Evolutionary conservation across 2,113 vertebrate genomes (phyloP).

Genomic region (Sinocyclocheilus rhinocerous): DNA sequence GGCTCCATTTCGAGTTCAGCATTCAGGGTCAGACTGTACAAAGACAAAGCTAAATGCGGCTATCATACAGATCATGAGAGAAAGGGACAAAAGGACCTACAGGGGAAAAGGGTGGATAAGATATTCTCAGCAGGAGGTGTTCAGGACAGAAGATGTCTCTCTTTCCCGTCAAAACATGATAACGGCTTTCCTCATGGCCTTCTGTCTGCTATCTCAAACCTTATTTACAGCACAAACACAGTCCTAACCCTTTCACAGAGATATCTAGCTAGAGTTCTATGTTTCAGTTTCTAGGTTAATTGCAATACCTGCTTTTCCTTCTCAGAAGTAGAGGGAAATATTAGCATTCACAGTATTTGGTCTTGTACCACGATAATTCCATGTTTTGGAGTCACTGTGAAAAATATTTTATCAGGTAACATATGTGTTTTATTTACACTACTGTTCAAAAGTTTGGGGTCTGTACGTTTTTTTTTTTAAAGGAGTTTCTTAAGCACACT

Average conservation of each 20-base stretch:
- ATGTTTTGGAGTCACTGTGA: background rate
- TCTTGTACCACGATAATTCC: background rate
- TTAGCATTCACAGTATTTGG: background rate
- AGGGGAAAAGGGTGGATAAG: background rate
- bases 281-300: background rate
- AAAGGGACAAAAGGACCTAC: background rate
- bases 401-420: background rate
- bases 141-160: background rate
- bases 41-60: conserved; percentile 28
- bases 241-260: background rate
- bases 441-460: background rate
- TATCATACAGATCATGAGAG: conserved; percentile 12
- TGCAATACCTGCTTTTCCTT: background rate
- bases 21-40: conserved; percentile 17
- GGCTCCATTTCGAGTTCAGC: background rate
- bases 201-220: conserved; percentile 3
- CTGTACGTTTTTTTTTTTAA: background rate
- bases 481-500: background rate
- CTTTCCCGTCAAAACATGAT: conserved; percentile 37
- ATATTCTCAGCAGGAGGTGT: background rate
- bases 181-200: conserved; percentile 29
- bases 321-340: background rate
- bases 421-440: background rate
- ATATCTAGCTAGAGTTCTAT: background rate
- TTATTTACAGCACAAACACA: background rate